Evolutionary conservation across 2,888 invertebrate species (phyloP).

Genomic region (Byasa hedistus): DNA sequence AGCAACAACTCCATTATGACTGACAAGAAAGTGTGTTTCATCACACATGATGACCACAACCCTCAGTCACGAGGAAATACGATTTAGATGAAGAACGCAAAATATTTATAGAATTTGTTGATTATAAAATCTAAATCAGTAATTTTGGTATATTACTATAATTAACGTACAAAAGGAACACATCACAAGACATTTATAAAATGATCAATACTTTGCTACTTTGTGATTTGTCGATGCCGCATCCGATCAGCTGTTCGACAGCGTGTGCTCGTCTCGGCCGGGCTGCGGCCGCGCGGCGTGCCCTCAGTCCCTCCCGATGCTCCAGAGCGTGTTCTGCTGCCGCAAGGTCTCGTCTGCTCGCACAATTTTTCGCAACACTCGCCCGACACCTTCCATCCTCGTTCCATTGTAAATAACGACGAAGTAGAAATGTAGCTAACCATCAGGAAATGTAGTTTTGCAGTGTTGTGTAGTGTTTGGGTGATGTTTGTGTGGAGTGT

Average conservation of each 20-base stretch:
- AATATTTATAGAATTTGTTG: too few species aligned
- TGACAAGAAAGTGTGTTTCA: too few species aligned
- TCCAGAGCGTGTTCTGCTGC: constrained; percentile 74
- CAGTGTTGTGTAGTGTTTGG: constrained; percentile 37
- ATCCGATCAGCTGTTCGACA: constrained; percentile 39
- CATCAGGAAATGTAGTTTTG: constrained; percentile 35
- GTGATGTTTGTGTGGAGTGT: constrained; percentile 72
- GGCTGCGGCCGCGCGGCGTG: constrained; percentile 32
- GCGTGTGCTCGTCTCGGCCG: constrained; percentile 4
- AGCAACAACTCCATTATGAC: too few species aligned
- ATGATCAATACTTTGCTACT: too few species aligned
- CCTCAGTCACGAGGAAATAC: too few species aligned
- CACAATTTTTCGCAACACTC: constrained; percentile 11
- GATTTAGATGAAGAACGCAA: too few species aligned
- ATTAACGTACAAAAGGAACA: too few species aligned
- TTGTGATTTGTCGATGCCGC: constrained; percentile 37
- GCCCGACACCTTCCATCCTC: constrained; percentile 5
- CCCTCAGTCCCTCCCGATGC: constrained; percentile 65
- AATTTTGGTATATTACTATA: too few species aligned
- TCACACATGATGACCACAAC: too few species aligned
- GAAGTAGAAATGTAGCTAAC: constrained; percentile 21
- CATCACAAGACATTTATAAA: too few species aligned
- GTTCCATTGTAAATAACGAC: constrained; percentile 2
- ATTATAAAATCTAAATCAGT: too few species aligned
- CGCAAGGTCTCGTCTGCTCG: constrained; percentile 59